Evolutionary conservation across 2,797 vertebrate genomes (phyloP), one percentile per base, ranked within the genome.

Genomic region (Champsocephalus esox): DNA sequence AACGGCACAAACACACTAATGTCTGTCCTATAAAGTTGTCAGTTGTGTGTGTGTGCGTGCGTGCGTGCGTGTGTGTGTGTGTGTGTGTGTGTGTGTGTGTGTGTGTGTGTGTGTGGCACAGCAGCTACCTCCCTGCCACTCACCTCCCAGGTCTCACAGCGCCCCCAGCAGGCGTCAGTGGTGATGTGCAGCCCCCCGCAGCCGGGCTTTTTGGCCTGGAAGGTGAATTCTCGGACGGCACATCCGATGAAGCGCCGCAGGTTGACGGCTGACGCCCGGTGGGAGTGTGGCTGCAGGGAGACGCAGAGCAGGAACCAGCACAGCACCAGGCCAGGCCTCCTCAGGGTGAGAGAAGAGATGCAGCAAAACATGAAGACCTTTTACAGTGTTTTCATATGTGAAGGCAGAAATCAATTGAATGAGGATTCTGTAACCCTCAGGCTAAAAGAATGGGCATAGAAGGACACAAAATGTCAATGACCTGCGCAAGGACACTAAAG

Each of bases 101-200:
- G 34, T 34, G 34, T 34, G 34, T 34, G 34, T 34, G 34, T 8
- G 34, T 8, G 34, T 7, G 28, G 17, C 46, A 24, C 66, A 67
- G 69, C 9, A 60, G 3, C 19, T 43, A n/a, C 9, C 43, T 43
- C 60, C 32, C 21, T 9, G 6, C 21, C 17, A 52, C 96, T 96
- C 89, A 98, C 98, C 96, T 99, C 97, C 97, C 98, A 99, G 78
- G 97, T 98, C 94, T 98, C 95, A 1, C 97, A 98, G 90, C 97
- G 97, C 68, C 98, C 97, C 98, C 98, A 99, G 94, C 98, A 99
- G 64, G 97, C 97, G 0, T 98, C 97, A 0, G 97, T 97, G 43
- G 96, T 98, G 92, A 99, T 92, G 57, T 96, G 93, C 84, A 97
- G 81, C 0, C 91, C 93, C 2, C 87, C 91, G 67, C 97, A 99